These are phyloP conservation scores for Pogonognathellus flavescens DNA, from an alignment of 1,140 invertebrate species.

Conservation along the genomic window DNA sequence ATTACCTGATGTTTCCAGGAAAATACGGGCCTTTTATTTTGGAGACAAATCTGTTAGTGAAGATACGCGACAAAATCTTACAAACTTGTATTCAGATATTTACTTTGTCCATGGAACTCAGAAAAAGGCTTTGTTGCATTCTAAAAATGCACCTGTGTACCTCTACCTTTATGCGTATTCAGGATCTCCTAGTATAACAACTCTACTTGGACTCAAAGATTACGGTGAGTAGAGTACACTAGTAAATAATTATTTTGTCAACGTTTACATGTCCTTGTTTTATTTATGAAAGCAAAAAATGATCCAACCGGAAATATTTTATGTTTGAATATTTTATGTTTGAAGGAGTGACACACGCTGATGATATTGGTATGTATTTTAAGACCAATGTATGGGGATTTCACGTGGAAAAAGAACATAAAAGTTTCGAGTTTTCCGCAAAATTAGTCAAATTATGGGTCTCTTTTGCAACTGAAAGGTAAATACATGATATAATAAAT, in stretches of 20 bases:
- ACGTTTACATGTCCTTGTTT: background rate
- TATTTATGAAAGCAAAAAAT: too few relatives aligned
- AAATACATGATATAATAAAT: background rate
- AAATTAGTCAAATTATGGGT: constrained; percentile 36
- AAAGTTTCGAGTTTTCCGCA: constrained; percentile 20
- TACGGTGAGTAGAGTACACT: background rate
- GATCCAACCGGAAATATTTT: background rate
- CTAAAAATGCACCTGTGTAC: constrained; percentile 45
- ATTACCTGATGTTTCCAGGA: constrained; percentile 15
- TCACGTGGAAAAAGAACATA: background rate
- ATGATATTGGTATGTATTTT: constrained; percentile 54
- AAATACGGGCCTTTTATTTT: constrained; percentile 54
- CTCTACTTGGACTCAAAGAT: background rate
- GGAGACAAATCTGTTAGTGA: constrained; percentile 4
- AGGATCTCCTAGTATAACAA: background rate
- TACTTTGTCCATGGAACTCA: constrained; percentile 43
- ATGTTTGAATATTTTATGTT: background rate
- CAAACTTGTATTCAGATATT: constrained; percentile 56
- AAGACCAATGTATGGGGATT: background rate
- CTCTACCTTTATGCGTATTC: constrained; percentile 26
- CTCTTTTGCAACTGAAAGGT: constrained; percentile 44
- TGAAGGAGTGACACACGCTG: constrained; percentile 23
- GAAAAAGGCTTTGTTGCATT: background rate
- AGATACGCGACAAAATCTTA: constrained; percentile 39
- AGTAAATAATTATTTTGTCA: background rate